These are phyloP conservation scores for Argopecten irradians DNA, from an alignment of 1,140 invertebrate species.

Conservation along the genomic window DNA sequence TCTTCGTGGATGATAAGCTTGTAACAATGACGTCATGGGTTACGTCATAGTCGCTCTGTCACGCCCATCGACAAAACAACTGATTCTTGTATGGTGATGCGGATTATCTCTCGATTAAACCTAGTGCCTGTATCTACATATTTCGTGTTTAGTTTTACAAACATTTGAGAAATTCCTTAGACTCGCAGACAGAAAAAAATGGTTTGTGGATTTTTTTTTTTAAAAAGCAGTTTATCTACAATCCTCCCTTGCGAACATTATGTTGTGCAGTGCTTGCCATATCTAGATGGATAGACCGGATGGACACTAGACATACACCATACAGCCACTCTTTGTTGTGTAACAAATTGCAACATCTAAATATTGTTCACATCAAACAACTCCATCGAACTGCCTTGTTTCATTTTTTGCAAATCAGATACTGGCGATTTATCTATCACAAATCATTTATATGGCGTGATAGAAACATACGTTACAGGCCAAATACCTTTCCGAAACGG, in stretches of 20 bases:
- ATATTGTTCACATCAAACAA: too few relatives aligned
- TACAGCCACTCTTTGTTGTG: neutral
- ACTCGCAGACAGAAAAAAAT: neutral
- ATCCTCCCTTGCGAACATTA: neutral
- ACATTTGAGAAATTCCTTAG: neutral
- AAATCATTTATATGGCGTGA: too few relatives aligned
- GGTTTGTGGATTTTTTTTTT: neutral
- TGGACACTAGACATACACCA: neutral
- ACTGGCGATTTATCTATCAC: too few relatives aligned
- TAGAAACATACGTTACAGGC: too few relatives aligned
- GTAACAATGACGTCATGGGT: neutral
- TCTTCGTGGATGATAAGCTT: neutral
- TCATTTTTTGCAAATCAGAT: too few relatives aligned
- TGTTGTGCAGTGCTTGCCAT: neutral
- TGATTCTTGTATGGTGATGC: neutral
- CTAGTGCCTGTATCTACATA: neutral
- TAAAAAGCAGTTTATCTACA: conserved; percentile 10
- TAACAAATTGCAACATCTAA: too few relatives aligned
- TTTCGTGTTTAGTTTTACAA: neutral
- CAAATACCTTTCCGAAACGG: too few relatives aligned
- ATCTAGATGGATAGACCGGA: neutral
- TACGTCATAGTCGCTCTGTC: neutral
- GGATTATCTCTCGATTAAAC: neutral
- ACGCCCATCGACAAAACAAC: neutral
- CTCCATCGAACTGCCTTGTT: too few relatives aligned